Percentiles rank a stretch among this genome's conserved stretches.
phyloP scores from a whole-genome alignment of 1,140 invertebrate genomes.

The Leptopilina clavipes region DNA sequence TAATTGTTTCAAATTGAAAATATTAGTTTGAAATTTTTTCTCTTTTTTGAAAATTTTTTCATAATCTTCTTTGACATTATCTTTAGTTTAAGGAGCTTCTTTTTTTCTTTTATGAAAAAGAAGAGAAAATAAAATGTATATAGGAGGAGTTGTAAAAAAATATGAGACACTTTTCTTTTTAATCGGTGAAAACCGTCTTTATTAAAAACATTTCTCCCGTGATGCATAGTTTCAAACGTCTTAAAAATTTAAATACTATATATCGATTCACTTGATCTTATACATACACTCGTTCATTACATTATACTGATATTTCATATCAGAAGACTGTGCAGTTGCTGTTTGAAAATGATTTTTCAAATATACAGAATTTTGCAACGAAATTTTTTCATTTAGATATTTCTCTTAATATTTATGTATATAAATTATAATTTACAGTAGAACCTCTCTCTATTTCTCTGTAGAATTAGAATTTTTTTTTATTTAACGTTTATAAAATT shows the following conservation, averaged over 20 bases:
- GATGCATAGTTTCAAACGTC: conserved; percentile 25
- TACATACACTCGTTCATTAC: conserved; percentile 17
- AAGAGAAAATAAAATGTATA: too few species aligned
- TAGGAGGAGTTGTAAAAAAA: neutral
- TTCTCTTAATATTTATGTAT: neutral
- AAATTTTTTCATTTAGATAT: neutral
- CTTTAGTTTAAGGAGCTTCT: too few species aligned
- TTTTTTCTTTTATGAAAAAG: too few species aligned
- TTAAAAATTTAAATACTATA: conserved; percentile 20
- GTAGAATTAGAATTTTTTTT: neutral
- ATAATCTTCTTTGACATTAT: too few species aligned
- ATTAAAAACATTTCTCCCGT: conserved; percentile 22
- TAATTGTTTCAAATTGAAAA: too few species aligned
- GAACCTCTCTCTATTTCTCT: conserved; percentile 4
- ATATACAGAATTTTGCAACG: conserved; percentile 4
- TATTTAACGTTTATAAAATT: neutral
- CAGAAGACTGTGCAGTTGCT: neutral
- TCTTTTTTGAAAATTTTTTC: too few species aligned
- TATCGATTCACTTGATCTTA: conserved; percentile 19
- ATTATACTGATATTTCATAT: conserved; percentile 22
- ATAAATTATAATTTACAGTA: neutral
- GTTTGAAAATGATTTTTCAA: neutral
- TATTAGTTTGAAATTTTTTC: too few species aligned
- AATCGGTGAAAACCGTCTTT: conserved; percentile 24
- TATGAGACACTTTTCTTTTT: conserved; percentile 5